Evolutionary conservation across 2,113 vertebrate genomes (phyloP).

Genomic region (Garra rufa): DNA sequence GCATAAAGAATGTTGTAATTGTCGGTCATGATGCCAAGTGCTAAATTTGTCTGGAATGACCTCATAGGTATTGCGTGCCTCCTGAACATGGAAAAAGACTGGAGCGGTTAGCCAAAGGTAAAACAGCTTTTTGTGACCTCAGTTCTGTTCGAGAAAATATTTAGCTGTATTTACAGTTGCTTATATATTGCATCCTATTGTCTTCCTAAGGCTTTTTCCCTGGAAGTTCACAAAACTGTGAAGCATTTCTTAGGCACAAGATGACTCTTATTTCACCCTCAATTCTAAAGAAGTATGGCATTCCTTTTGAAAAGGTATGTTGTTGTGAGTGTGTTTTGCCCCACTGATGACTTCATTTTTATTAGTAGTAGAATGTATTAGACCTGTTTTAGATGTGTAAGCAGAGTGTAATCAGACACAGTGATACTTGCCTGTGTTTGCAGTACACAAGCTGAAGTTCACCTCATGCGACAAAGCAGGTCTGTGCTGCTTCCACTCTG

Average conservation of each 20-base stretch:
- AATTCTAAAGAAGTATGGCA: conserved; percentile 94
- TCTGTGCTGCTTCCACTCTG: neutral
- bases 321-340: conserved; percentile 5
- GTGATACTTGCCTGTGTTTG: neutral
- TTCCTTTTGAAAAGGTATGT: conserved; percentile 93
- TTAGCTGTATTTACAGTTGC: neutral
- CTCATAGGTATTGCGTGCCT: conserved; percentile 91
- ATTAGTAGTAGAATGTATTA: neutral
- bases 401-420: neutral
- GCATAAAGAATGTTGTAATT: neutral
- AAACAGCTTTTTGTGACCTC: neutral
- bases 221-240: conserved; percentile 94
- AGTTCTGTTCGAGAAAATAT: neutral
- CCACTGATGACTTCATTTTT: neutral
- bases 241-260: conserved; percentile 97
- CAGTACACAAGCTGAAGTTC: neutral
- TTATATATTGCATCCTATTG: neutral
- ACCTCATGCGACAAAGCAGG: neutral
- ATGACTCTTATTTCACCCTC: conserved; percentile 98
- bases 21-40: neutral
- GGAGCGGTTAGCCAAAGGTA: conserved; percentile 96
- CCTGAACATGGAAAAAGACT: conserved; percentile 94
- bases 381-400: neutral
- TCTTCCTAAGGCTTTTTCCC: conserved; percentile 91
- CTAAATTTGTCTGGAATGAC: neutral